Conservation (phyloP, 2,888 invertebrate genomes). For the Diadegma fenestrale region DNA sequence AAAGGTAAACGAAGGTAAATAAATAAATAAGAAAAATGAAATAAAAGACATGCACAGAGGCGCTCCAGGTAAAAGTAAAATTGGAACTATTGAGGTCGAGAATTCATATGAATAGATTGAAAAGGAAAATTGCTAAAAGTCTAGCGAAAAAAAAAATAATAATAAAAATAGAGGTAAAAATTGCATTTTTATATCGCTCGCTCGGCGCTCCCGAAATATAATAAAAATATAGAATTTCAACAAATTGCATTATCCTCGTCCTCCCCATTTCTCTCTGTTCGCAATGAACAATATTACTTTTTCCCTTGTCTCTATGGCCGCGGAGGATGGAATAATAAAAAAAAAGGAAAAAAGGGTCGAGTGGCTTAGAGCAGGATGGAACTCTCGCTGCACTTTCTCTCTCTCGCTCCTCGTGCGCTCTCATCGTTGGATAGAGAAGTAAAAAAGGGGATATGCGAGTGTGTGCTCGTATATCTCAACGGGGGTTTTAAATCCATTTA, state of each 20-base stretch:
- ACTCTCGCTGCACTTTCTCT: neutral
- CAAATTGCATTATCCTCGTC: slow-evolving; percentile 65
- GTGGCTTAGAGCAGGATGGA: slow-evolving; percentile 55
- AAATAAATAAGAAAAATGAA: slow-evolving; percentile 7
- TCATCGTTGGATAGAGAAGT: slow-evolving; percentile 27
- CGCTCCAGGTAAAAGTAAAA: neutral
- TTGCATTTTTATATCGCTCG: slow-evolving; percentile 3
- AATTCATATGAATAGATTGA: slow-evolving; percentile 27
- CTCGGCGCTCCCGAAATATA: slow-evolving; percentile 26
- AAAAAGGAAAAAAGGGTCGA: slow-evolving; percentile 54
- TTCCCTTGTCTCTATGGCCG: slow-evolving; percentile 56
- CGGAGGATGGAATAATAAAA: slow-evolving; percentile 53
- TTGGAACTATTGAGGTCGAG: neutral
- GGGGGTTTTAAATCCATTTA: slow-evolving; percentile 81
- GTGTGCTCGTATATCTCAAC: slow-evolving; percentile 60
- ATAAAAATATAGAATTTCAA: slow-evolving; percentile 56
- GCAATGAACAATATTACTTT: slow-evolving; percentile 68
- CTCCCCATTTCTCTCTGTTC: slow-evolving; percentile 55
- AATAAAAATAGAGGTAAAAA: slow-evolving; percentile 17
- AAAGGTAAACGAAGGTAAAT: neutral
- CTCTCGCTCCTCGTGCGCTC: slow-evolving; percentile 22
- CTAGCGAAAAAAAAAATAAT: neutral
- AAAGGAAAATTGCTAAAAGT: slow-evolving; percentile 29
- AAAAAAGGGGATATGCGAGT: slow-evolving; percentile 41
- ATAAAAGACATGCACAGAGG: neutral